Conservation (phyloP, 2,888 invertebrate genomes). For the Beris chalybata region DNA sequence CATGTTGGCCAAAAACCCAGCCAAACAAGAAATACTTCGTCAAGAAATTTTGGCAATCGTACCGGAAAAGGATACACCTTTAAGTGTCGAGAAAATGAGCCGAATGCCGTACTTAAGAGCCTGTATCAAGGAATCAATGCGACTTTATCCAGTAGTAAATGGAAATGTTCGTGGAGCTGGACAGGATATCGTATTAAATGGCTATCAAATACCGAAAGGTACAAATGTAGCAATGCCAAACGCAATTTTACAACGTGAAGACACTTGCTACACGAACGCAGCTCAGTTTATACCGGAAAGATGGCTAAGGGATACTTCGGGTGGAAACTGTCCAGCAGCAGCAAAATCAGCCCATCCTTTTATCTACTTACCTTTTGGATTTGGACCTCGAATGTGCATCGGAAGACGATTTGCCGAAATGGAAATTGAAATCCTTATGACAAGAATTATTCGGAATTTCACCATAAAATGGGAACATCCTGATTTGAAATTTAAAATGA, state of each 20-base stretch:
- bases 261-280: conserved; percentile 62
- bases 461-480: conserved; percentile 46
- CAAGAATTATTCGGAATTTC: conserved; percentile 51
- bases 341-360: conserved; percentile 56
- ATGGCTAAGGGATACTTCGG: conserved; percentile 59
- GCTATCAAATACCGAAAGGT: conserved; percentile 65
- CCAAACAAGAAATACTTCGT: conserved; percentile 66
- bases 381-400: conserved; percentile 68
- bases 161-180: conserved; percentile 61
- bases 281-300: conserved; percentile 66
- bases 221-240: conserved; percentile 73
- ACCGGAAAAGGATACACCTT: conserved; percentile 48
- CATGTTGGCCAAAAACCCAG: conserved; percentile 64
- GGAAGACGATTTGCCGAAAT: conserved; percentile 73
- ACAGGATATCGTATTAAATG: conserved; percentile 62
- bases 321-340: conserved; percentile 42
- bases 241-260: conserved; percentile 65
- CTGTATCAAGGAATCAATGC: conserved; percentile 70
- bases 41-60: conserved; percentile 59
- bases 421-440: conserved; percentile 63
- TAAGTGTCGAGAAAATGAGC: conserved; percentile 55
- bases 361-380: conserved; percentile 67
- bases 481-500: conserved; percentile 44
- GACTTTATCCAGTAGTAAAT: conserved; percentile 62
- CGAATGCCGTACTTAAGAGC: conserved; percentile 65